These are phyloP conservation scores for Zaprionus inermis DNA, from an alignment of 1,140 invertebrate genomes.

Conservation along the genomic window DNA sequence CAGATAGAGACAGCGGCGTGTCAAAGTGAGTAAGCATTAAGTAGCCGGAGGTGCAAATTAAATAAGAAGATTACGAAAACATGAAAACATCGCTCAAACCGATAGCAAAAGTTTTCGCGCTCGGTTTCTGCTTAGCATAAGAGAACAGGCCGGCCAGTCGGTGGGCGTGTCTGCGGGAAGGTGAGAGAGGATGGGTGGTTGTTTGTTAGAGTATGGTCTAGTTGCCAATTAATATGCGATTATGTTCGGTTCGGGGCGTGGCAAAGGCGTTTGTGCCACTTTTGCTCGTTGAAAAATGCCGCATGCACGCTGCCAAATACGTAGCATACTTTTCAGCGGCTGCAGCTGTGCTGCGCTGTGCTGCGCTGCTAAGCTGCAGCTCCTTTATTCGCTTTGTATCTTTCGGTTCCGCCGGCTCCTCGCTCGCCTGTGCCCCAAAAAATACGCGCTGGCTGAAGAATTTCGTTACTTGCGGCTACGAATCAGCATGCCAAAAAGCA, in stretches of 20 bases:
- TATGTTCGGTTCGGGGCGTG: neutral
- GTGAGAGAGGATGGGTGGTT: neutral
- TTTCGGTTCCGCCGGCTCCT: neutral
- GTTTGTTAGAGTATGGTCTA: too few relatives aligned
- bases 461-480: slow-evolving; percentile 74
- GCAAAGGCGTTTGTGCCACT: neutral
- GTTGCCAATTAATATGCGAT: neutral
- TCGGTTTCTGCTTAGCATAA: slow-evolving; percentile 53
- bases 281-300: slow-evolving; percentile 34
- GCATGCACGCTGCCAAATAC: slow-evolving; percentile 56
- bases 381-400: neutral
- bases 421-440: slow-evolving; percentile 11
- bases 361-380: slow-evolving; percentile 33
- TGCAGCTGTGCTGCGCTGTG: slow-evolving; percentile 39
- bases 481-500: slow-evolving; percentile 76
- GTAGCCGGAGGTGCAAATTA: slow-evolving; percentile 74
- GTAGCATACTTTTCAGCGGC: slow-evolving; percentile 65
- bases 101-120: slow-evolving; percentile 16
- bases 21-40: slow-evolving; percentile 49
- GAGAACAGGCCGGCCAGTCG: neutral
- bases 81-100: slow-evolving; percentile 47
- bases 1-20: too few relatives aligned
- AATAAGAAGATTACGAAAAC: slow-evolving; percentile 75
- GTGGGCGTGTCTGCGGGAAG: neutral
- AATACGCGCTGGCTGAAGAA: slow-evolving; percentile 59